Base-by-base conservation (phyloP, 2,888 invertebrate species). In the Morpho deidamia region DNA sequence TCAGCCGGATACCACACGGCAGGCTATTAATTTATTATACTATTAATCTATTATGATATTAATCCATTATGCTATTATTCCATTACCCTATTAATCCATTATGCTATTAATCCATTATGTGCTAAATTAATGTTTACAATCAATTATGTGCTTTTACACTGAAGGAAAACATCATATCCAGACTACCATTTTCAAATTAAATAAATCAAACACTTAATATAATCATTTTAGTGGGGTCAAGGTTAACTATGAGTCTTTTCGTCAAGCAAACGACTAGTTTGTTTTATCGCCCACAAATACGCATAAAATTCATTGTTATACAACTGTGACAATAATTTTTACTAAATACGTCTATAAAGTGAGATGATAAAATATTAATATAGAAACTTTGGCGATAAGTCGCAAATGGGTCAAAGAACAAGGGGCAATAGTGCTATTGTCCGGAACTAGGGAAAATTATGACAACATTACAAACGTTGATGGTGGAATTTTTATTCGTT, bases 321-420 rank as follows among this genome's bases (percentile, higher is more conserved):
- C 55, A 12, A 56, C 33, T 58, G 60, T 49, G 57, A 59, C 64
- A 57, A 63, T 67, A 62, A 63, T 61, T 61, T 61, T 55, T 52
- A 46, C 65, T 67, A 65, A 65, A 68, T 59, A 63, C 55, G 46
- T 53, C 59, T 52, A 64, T 62, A 65, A 64, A 60, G 54, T 48
- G 59, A 56, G 52, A 57, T 56, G 65, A 65, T 68, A 66, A 66
- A 68, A 65, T 62, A 51, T 60, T 63, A 63, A 68, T 55, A 61
- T 51, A 50, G 45, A 60, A 68, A 68, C 51, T 68, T 68, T 56
- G 4, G 48, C 59, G 44, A 63, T 65, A 61, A 62, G 50, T 51
- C 48, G 51, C 63, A 55, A 59, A 55, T 51, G 60, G 63, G 60
- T 56, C 65, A 56, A 57, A 59, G 64, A 60, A 63, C 59, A 64